Percentiles rank a stretch among this genome's conserved stretches.
Evolutionary conservation across 2,797 vertebrate species (phyloP).

Genomic region (Percopsis omiscomaycus): DNA sequence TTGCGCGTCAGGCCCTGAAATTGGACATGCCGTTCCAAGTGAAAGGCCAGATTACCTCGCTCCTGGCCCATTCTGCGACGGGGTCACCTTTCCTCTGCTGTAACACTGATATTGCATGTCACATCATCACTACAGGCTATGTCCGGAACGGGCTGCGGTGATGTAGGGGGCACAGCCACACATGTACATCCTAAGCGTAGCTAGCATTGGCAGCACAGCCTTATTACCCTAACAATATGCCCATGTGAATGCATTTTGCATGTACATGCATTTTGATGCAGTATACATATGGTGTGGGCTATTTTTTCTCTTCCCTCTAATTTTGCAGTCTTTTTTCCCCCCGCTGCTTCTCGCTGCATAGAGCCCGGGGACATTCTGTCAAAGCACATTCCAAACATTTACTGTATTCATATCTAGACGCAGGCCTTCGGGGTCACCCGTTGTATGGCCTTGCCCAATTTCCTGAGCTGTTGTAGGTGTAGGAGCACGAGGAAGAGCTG

Average conservation of each 20-base stretch:
- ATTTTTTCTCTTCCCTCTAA: conserved; percentile 20
- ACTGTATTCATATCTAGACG: conserved; percentile 69
- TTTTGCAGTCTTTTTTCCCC: conserved; percentile 32
- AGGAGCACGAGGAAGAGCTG: conserved; percentile 62
- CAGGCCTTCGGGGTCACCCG: conserved; percentile 62
- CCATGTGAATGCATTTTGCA: conserved; percentile 30
- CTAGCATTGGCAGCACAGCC: conserved; percentile 48
- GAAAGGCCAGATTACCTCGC: conserved; percentile 72
- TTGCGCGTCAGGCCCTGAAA: conserved; percentile 69
- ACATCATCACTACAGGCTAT: neutral
- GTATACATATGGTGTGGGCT: conserved; percentile 23
- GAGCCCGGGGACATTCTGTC: conserved; percentile 43
- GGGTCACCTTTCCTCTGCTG: conserved; percentile 19
- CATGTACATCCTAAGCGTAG: conserved; percentile 56
- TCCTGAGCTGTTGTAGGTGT: conserved; percentile 62
- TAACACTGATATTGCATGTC: conserved; percentile 16
- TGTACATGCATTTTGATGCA: conserved; percentile 41
- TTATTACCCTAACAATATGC: conserved; percentile 68
- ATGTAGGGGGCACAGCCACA: conserved; percentile 46
- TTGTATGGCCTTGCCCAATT: conserved; percentile 71
- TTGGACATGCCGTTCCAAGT: conserved; percentile 62
- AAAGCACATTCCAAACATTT: conserved; percentile 74
- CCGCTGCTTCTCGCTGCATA: conserved; percentile 23
- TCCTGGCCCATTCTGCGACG: conserved; percentile 25
- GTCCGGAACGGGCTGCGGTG: conserved; percentile 27